Percentiles rank a stretch among this genome's conserved stretches.
phyloP scores from a whole-genome alignment of 1,140 invertebrate genomes.

The Holotrichia oblita region DNA sequence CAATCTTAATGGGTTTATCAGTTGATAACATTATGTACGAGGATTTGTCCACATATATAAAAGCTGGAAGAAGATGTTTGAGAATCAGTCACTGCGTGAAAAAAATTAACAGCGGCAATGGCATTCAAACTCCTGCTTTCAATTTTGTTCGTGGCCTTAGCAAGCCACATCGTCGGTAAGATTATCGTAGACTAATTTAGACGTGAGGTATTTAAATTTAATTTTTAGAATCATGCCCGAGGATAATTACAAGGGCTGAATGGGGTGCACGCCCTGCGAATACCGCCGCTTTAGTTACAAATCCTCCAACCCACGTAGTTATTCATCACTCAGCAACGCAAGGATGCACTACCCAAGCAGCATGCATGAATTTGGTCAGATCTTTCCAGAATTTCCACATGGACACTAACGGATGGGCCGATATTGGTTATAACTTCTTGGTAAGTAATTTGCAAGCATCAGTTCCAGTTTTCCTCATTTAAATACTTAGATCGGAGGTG shows the following conservation, averaged over 20 bases:
- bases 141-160: neutral
- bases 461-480: neutral
- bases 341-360: constrained; percentile 59
- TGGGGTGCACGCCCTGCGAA: constrained; percentile 38
- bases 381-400: constrained; percentile 79
- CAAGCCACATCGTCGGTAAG: neutral
- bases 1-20: neutral
- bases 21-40: neutral
- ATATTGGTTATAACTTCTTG: constrained; percentile 78
- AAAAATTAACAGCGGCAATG: neutral
- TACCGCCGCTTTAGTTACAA: neutral
- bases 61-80: neutral
- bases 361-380: constrained; percentile 61
- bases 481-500: constrained; percentile 68
- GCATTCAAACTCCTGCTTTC: neutral
- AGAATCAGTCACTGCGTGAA: neutral
- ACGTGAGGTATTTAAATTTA: neutral
- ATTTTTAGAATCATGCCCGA: constrained; percentile 9
- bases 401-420: constrained; percentile 69
- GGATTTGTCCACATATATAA: neutral
- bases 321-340: constrained; percentile 62
- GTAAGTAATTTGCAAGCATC: neutral
- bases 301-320: constrained; percentile 52
- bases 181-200: neutral
- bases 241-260: constrained; percentile 22